Conservation (phyloP, 2,113 vertebrate genomes). For the Rhynchomys soricoides region DNA sequence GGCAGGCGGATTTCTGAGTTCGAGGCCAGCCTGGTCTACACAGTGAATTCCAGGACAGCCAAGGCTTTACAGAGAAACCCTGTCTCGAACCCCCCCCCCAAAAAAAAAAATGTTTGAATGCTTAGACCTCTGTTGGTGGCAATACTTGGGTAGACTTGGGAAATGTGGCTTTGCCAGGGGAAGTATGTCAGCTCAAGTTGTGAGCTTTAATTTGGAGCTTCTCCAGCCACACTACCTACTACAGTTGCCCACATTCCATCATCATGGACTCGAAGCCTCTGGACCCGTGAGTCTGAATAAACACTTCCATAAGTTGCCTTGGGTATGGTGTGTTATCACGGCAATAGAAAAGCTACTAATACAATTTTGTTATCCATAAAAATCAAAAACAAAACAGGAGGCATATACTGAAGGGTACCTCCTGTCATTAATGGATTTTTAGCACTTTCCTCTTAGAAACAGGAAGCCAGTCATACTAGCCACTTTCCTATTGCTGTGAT, state of each 20-base stretch:
- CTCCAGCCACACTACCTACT: neutral
- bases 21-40: too few species aligned
- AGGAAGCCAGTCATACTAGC: neutral
- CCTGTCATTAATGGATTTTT: constrained; percentile 1
- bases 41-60: too few species aligned
- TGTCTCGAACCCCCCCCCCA: too few species aligned
- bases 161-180: neutral
- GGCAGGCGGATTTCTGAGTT: too few species aligned
- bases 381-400: neutral
- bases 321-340: neutral
- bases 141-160: neutral
- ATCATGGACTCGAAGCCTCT: neutral
- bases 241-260: neutral
- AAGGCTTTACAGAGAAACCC: too few species aligned
- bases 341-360: neutral
- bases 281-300: neutral
- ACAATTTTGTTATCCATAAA: constrained; percentile 5
- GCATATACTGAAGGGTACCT: neutral
- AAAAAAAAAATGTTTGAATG: neutral
- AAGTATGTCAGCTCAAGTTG: neutral
- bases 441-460: constrained; percentile 18
- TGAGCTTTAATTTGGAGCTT: neutral
- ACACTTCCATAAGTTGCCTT: neutral
- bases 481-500: neutral
- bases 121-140: neutral